Evolutionary conservation across 2,797 vertebrate genomes (phyloP).

Genomic region (Tamandua tetradactyla): DNA sequence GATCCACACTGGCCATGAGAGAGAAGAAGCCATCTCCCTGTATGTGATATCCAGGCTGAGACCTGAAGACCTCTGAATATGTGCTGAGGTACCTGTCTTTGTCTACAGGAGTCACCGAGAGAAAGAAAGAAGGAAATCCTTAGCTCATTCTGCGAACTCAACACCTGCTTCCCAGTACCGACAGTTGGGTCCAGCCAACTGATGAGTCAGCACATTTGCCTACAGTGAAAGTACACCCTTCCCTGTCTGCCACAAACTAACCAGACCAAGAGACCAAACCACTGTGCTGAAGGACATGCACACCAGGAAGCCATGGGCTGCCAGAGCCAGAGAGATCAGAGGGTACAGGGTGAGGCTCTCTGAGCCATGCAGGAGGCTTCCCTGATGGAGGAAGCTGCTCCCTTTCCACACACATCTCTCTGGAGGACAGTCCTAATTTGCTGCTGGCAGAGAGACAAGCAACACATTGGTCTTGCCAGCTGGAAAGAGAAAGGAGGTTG

Average conservation of each 20-base stretch:
- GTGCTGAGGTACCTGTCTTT: neutral
- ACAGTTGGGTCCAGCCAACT: accelerated
- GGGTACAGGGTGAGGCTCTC: neutral
- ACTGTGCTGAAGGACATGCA: neutral
- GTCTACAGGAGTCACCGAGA: neutral
- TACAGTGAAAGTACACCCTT: accelerated
- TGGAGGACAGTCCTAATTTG: neutral
- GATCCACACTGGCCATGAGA: neutral
- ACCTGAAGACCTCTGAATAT: neutral
- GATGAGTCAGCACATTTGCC: neutral
- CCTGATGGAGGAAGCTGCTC: conserved; percentile 39
- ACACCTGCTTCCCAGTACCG: neutral
- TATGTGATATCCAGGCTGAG: neutral
- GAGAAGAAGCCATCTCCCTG: neutral
- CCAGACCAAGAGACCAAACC: no score
- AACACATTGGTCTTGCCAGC: neutral
- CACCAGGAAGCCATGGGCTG: neutral
- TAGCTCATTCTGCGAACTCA: accelerated
- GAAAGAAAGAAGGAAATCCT: neutral
- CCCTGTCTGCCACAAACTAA: accelerated
- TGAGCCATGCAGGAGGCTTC: neutral
- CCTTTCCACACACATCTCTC: neutral
- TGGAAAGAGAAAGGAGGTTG: neutral
- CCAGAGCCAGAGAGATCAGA: neutral
- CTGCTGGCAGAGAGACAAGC: conserved; percentile 13